These are phyloP conservation scores for Cheilosia scutellata DNA, from an alignment of 2,888 invertebrate genomes.

Conservation along the genomic window DNA sequence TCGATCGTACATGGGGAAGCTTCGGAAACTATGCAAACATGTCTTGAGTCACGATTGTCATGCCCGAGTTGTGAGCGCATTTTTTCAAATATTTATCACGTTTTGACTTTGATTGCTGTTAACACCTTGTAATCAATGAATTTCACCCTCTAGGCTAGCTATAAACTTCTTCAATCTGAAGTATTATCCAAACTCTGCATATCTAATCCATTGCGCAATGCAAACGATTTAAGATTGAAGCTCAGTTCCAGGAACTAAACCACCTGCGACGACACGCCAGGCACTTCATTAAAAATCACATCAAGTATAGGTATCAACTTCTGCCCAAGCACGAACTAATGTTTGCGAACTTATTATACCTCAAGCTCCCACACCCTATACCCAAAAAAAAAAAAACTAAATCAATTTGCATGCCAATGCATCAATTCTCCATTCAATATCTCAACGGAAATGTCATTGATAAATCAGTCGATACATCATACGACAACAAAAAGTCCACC, in stretches of 20 bases:
- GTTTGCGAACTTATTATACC: conserved; percentile 32
- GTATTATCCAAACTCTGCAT: too few species aligned
- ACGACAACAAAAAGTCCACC: conserved; percentile 48
- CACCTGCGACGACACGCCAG: conserved; percentile 2
- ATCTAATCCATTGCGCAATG: too few species aligned
- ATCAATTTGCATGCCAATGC: conserved; percentile 62
- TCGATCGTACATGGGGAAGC: too few species aligned
- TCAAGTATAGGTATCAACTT: conserved; percentile 15
- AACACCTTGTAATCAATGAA: too few species aligned
- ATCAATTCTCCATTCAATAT: conserved; percentile 31
- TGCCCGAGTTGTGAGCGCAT: too few species aligned
- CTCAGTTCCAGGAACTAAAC: neutral
- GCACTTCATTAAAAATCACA: conserved; percentile 33
- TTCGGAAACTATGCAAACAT: too few species aligned
- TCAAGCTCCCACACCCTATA: conserved; percentile 6
- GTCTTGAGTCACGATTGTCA: too few species aligned
- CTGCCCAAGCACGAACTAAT: neutral
- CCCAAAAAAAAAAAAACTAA: conserved; percentile 37
- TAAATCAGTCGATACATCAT: conserved; percentile 64
- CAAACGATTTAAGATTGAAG: neutral
- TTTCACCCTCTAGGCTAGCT: too few species aligned
- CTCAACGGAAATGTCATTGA: conserved; percentile 68
- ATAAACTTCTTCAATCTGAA: too few species aligned
- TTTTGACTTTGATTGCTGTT: too few species aligned
- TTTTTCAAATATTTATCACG: too few species aligned